Evolutionary conservation across 2,113 vertebrate genomes (phyloP), one percentile per base, ranked within the genome.

Genomic region (Aldabrachelys gigantea): DNA sequence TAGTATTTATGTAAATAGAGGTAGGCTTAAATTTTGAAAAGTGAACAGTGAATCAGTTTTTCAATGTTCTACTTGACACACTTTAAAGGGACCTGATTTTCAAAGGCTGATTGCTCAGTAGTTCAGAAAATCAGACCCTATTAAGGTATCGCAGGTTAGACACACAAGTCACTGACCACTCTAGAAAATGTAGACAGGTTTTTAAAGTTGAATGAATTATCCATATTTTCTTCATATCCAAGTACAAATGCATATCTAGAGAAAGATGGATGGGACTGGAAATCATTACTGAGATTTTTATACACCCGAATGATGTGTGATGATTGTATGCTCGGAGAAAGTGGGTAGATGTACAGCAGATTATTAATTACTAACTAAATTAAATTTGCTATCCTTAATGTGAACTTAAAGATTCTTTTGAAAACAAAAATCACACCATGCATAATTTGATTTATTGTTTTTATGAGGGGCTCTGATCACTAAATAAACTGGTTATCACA

Each of bases 251-350:
- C 8, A 13, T 89, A 17, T 24, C 65, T 94, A 82, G 31, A 93
- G 75, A 82, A 94, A 89, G 87, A 94, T 47, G 91, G 91, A 97
- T 5, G 84, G 92, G n/a, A 21, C 44, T 90, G 62, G 12, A 96
- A 92, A 94, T 75, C 0, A 80, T 90, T 95, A 82, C 89, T 84
- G 75, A 92, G 44, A 53, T 44, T 88, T 95, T 89, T 86, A 41
- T 59, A 90, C 82, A 92, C 49, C 24, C 41, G 49, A 89, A 85
- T 92, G n/a, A 62, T 54, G n/a, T 38, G 31, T 50, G 35, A n/a
- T 80, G 56, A 86, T 92, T 95, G n/a, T 50, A 54, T 75, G 2
- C 6, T 93, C 89, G 38, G 83, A 93, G 44, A 94, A 90, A 95
- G 53, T 82, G 82, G 5, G 65, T 91, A 35, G 10, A 54, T 89